Base-by-base conservation (phyloP, 2,888 invertebrate species). In the Coenonympha arcania region DNA sequence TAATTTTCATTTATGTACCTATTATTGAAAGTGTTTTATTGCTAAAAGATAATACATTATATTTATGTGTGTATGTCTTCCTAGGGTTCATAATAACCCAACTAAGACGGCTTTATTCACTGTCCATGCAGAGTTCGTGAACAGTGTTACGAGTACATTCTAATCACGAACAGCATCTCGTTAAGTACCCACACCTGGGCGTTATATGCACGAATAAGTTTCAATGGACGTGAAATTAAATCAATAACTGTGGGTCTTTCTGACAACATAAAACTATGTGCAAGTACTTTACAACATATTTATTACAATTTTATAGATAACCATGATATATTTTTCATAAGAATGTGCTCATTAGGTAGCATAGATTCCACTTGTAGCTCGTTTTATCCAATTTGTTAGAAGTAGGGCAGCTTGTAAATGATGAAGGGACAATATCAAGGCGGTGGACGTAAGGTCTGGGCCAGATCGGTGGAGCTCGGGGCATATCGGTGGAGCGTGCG, bases 381-480 rank as follows among this genome's bases (percentile, higher is more conserved):
- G 18, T 19, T 13, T 33, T 22, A 24, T 30, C 22, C n/a, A 6
- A 36, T 43, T 18, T 16, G 22, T 26, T n/a, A 39, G 8, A 34
- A 41, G 13, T 9, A 43, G 39, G 9, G 6, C 24, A 41, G 22
- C 2, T 28, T 34, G 30, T 47, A 47, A 49, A 46, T 33, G 20
- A 46, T 46, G 41, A 31, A 50, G 30, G 11, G 41, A 46, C 34
- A 49, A 39, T 26, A 22, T 22, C 15, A 34, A 43, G 33, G 42
- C 31, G 13, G 34, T 15, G 36, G 42, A 43, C 34, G 24, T 47
- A 37, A 37, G 46, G 44, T 48, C 48, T 73, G 73, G 63, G 55
- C 50, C 54, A 52, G 59, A 53, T 79, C 79, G 81, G 71, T 57
- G 53, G 60, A 56, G 57, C 57, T 76, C 69, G 70, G 68, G 47